Conservation (phyloP, 2,797 vertebrate genomes). For the Sarcoramphus papa region DNA sequence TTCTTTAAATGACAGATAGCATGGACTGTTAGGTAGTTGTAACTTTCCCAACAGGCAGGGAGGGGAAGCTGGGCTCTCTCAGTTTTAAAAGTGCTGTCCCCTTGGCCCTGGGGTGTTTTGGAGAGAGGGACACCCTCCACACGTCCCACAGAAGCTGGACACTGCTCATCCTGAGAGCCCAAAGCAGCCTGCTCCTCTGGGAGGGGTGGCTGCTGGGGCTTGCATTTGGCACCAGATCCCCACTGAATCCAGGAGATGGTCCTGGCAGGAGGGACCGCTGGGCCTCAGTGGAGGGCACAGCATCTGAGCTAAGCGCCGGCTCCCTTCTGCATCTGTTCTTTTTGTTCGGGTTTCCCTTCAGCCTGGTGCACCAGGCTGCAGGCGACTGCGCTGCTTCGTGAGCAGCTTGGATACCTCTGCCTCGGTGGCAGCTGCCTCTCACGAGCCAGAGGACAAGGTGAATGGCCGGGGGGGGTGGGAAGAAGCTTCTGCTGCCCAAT, state of each 20-base stretch:
- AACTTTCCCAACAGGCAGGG: not conserved
- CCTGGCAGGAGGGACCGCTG: not conserved
- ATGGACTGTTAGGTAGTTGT: not conserved
- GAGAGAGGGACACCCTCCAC: not conserved
- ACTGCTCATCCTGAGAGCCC: not conserved
- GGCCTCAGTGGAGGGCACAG: fast-evolving
- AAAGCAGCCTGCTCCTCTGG: not conserved
- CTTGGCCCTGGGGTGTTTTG: not conserved
- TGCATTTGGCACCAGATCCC: not conserved
- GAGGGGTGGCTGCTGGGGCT: not conserved
- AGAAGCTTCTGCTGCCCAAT: not conserved
- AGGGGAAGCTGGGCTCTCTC: not conserved
- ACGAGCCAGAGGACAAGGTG: not conserved
- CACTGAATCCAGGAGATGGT: fast-evolving
- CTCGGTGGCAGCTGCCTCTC: not conserved
- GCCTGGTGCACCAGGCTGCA: not conserved
- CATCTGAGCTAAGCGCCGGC: fast-evolving
- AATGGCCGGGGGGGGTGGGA: fast-evolving
- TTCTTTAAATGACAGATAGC: not conserved
- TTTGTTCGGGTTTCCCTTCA: not conserved
- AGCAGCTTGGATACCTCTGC: fast-evolving
- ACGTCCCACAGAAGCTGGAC: not conserved
- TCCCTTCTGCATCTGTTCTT: not conserved
- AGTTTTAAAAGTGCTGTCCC: not conserved
- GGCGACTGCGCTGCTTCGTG: fast-evolving